Conservation (phyloP, 2,113 vertebrate genomes). For the Gymnorhina tibicen region DNA sequence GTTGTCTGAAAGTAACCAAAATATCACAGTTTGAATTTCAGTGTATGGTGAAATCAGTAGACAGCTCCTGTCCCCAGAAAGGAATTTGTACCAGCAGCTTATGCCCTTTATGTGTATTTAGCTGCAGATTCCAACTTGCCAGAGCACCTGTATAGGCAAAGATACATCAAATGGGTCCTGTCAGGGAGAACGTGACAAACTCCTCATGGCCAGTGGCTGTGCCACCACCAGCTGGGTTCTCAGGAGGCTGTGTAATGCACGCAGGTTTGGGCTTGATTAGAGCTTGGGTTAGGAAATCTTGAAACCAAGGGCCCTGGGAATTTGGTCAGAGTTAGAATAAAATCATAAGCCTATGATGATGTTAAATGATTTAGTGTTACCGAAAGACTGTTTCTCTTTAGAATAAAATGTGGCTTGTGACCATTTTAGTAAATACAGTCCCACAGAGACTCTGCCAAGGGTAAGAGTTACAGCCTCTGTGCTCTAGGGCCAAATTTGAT, state of each 20-base stretch:
- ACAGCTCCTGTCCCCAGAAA: background rate
- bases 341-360: background rate
- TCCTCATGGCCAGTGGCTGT: background rate
- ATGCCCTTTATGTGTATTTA: background rate
- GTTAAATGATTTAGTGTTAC: background rate
- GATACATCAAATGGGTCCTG: background rate
- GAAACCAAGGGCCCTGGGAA: background rate
- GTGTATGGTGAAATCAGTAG: background rate
- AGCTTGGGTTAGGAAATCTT: slow-evolving; percentile 1
- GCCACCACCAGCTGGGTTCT: background rate
- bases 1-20: background rate
- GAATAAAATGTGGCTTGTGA: background rate
- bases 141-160: background rate
- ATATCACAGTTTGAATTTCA: background rate
- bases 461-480: background rate
- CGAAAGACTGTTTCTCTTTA: background rate
- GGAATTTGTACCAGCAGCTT: background rate
- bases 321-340: background rate
- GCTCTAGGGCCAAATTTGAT: background rate
- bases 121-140: background rate
- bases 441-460: background rate
- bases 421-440: background rate
- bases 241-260: background rate
- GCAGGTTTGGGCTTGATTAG: slow-evolving; percentile 10
- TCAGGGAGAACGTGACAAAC: background rate